phyloP scores from a whole-genome alignment of 2,888 invertebrate genomes.

The Agrotis clavis region DNA sequence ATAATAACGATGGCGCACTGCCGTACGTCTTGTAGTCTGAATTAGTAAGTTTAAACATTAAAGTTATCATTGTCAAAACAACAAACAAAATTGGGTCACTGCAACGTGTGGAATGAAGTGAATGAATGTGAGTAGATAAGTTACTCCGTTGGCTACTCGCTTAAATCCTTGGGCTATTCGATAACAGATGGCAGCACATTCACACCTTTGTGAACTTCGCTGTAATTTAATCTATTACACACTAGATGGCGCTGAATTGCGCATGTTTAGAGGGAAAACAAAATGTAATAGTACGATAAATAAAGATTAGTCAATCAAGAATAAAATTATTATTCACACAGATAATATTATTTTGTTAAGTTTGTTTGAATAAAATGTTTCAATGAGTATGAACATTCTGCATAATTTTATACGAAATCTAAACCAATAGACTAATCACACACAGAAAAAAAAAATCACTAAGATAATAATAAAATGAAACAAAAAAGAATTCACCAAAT shows the following conservation, averaged over 20 bases:
- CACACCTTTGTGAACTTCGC: background rate
- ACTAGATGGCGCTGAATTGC: constrained; percentile 60
- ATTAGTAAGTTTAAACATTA: background rate
- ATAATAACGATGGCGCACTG: no score
- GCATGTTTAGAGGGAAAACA: constrained; percentile 25
- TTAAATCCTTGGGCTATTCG: constrained; percentile 30
- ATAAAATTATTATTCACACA: background rate
- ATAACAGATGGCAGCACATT: constrained; percentile 61
- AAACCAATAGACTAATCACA: background rate
- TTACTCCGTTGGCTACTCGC: fast-evolving
- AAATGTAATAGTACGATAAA: background rate
- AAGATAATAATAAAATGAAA: background rate
- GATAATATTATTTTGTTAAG: no score
- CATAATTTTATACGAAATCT: background rate
- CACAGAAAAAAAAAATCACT: background rate
- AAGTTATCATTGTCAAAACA: background rate
- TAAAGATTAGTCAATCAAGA: background rate
- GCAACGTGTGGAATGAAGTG: no score
- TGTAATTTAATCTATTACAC: constrained; percentile 32
- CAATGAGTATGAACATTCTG: background rate
- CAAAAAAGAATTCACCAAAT: background rate
- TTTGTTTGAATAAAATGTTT: background rate
- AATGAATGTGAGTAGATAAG: no score
- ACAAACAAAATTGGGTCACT: background rate
- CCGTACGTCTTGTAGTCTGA: no score